phyloP scores from a whole-genome alignment of 2,888 invertebrate genomes.

The Hydrotaea cyrtoneurina region DNA sequence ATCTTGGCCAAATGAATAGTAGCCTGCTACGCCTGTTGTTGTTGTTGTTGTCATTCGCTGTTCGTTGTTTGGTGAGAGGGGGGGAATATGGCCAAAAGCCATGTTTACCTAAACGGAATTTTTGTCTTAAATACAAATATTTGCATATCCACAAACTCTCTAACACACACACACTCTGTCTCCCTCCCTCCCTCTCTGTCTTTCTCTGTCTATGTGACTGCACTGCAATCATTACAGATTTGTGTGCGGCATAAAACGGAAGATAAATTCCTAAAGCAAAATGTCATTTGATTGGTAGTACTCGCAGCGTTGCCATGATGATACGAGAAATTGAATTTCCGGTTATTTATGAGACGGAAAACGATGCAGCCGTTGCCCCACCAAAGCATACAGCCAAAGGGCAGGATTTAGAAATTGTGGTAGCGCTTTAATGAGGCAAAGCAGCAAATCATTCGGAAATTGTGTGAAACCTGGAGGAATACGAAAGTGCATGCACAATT shows the following conservation, averaged over 20 bases:
- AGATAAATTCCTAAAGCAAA: neutral
- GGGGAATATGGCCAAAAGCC: neutral
- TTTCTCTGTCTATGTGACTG: neutral
- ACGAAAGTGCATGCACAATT: too few species aligned
- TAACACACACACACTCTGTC: neutral
- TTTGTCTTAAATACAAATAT: conserved; percentile 30
- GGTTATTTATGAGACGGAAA: conserved; percentile 6
- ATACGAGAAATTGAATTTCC: conserved; percentile 39
- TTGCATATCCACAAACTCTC: conserved; percentile 8
- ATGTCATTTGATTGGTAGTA: conserved; percentile 30
- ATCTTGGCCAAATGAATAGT: conserved; percentile 8
- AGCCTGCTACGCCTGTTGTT: neutral
- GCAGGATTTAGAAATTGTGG: too few species aligned
- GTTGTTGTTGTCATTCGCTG: neutral
- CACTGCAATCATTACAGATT: conserved; percentile 14
- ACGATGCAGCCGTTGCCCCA: neutral
- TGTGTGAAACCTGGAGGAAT: too few species aligned
- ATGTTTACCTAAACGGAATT: conserved; percentile 26
- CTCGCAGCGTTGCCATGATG: conserved; percentile 3
- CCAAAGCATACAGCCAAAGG: too few species aligned
- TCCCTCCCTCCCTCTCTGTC: too few species aligned
- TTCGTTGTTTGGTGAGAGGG: neutral
- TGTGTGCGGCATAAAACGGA: neutral
- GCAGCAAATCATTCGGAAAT: neutral
- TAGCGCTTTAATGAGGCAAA: too few species aligned